Percentiles rank a stretch among this genome's conserved stretches.
phyloP scores from a whole-genome alignment of 2,113 vertebrate genomes.

The Channa argus region DNA sequence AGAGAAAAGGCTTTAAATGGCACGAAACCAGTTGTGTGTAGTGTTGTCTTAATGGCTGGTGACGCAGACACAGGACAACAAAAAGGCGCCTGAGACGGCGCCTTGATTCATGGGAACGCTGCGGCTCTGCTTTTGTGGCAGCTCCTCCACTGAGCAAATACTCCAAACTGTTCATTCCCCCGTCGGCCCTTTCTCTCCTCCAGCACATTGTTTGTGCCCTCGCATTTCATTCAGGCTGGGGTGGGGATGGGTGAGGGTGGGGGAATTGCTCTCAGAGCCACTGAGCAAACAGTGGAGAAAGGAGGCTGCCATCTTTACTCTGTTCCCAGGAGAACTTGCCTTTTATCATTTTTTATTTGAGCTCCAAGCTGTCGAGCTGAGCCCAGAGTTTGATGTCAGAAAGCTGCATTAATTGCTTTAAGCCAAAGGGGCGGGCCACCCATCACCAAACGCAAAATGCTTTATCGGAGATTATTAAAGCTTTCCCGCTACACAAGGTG shows the following conservation, averaged over 20 bases:
- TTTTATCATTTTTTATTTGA: constrained; percentile 89
- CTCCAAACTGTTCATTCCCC: constrained; percentile 92
- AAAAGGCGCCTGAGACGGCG: constrained; percentile 83
- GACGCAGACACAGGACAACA: constrained; percentile 46
- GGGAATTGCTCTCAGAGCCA: constrained; percentile 93
- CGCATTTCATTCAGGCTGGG: constrained; percentile 92
- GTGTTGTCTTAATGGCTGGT: constrained; percentile 81
- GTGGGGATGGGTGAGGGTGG: constrained; percentile 75
- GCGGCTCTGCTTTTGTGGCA: constrained; percentile 88
- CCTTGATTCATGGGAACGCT: constrained; percentile 92
- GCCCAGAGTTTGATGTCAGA: constrained; percentile 92
- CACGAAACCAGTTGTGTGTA: constrained; percentile 51
- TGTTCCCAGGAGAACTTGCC: constrained; percentile 95
- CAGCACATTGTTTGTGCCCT: constrained; percentile 93
- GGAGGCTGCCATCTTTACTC: constrained; percentile 89
- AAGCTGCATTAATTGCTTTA: constrained; percentile 96
- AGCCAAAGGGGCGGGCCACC: constrained; percentile 86
- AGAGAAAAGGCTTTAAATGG: constrained; percentile 54
- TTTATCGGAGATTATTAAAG: constrained; percentile 73
- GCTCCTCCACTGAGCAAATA: constrained; percentile 97
- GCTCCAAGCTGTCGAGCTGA: constrained; percentile 94
- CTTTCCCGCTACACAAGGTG: constrained; percentile 62
- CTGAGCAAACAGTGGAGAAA: constrained; percentile 95
- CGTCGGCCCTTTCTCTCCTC: constrained; percentile 91
- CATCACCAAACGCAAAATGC: constrained; percentile 90